Base-by-base conservation (phyloP, 2,797 vertebrate genomes). In the Spatula versicolor region DNA sequence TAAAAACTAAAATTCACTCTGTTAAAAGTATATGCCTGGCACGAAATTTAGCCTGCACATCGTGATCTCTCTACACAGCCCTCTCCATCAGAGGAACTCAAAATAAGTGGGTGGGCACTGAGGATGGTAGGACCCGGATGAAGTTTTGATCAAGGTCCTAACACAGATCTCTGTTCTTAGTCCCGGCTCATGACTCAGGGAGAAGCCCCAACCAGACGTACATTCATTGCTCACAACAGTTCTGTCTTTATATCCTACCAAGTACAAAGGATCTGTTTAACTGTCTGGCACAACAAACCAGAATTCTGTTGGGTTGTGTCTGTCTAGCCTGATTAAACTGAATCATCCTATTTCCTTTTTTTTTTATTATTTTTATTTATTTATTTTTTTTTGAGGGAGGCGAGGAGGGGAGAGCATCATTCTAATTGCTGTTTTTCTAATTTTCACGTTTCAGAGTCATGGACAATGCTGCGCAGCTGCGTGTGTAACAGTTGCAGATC, bases 401-500 rank as follows among this genome's bases (percentile, higher is more conserved):
- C 23, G 48, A 50, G 48, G 23, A 50, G 33, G n/a, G 59, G 31
- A 82, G 2, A 80, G 19, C 43, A 66, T 62, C 54, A 33, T 88
- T 88, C 80, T 95, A 94, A 93, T 86, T 62, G 68, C 68, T 17
- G 17, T 62, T 96, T 86, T 90, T 77, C 90, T 89, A 62, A 92
- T 94, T 94, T 95, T 80, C 88, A 92, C 90, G 90, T 95, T 95
- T 93, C 81, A 48, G 84, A 91, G 73, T 28, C 13, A 8, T 0
- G 1, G 86, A 89, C 90, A 93, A 95, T 54, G 73, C 66, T 45
- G 78, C 91, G 90, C 93, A 95, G 94, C 90, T 93, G 92, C 7
- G 13, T 85, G 62, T 87, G 82, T 76, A 94, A 91, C 88, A 94
- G 78, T 63, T 72, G 92, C 86, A 94, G 86, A 96, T 87, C 92